Base-by-base conservation (phyloP, 2,797 vertebrate genomes). In the Fistularia tabacaria region DNA sequence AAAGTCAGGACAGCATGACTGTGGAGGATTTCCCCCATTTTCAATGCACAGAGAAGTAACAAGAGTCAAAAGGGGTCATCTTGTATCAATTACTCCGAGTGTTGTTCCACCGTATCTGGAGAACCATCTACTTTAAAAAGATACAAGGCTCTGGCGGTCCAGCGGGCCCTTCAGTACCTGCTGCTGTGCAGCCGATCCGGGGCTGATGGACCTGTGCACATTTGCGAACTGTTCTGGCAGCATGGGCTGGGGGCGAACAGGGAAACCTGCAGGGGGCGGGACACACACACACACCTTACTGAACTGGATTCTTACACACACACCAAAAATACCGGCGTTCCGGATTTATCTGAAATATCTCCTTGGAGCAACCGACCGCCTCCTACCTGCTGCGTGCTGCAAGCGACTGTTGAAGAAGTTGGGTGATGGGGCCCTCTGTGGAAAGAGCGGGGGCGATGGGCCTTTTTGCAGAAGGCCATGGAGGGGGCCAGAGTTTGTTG, bases 181-280 rank as follows among this genome's bases (percentile, higher is more conserved):
- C 69, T 93, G 88, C 47, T 91, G 88, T 57, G 91, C 77, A 54
- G 51, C 79, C 44, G 91, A 81, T 74, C 89, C 88, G 14, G 96
- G 94, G 64, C 95, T 97, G 80, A 94, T 80, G 12, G 93, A 87
- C 65, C 94, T 91, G 79, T 89, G 93, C 49, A 95, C 76, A 51
- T 94, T 91, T 79, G 90, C 81, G 89, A 95, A 96, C 13, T 93
- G 94, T 58, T 97, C 96, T 52, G 92, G 88, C 15, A 96, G 82
- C 57, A 95, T 81, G 10, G 91, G 55, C 54, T 75, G 89, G 57
- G 80, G 77, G 67, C 79, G 87, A 63, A 82, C 74, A 59, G 83
- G 54, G 61, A 83, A 91, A 11, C 88, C 91, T 92, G 71, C 1
- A 54, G 14, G 11, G 8, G 50, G 1, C 1, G 53, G 10, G 44